phyloP scores from a whole-genome alignment of 2,113 vertebrate genomes.

The Donacobius atricapilla region DNA sequence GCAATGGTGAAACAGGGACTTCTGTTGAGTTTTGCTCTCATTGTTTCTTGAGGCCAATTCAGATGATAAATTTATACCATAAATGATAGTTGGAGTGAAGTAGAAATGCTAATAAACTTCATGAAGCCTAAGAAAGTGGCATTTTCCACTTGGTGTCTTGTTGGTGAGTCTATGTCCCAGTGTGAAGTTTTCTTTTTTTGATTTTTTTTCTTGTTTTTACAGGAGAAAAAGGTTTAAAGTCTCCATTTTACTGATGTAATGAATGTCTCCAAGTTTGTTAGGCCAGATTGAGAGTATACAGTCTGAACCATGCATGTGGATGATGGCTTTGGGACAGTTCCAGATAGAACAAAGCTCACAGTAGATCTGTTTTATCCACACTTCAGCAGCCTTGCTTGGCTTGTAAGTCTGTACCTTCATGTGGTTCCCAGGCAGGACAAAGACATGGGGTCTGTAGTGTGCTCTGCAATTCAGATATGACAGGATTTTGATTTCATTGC shows the following conservation, averaged over 20 bases:
- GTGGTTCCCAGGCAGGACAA: not conserved
- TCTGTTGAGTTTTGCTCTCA: not conserved
- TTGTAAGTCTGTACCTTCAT: fast-evolving
- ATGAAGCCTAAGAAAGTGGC: not conserved
- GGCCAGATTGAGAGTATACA: not conserved
- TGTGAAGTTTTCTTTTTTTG: not conserved
- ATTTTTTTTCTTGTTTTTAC: not conserved
- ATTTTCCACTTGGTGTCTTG: not conserved
- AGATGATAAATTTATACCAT: not conserved
- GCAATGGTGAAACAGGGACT: not conserved
- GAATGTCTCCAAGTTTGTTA: not conserved
- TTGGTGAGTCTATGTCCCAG: not conserved
- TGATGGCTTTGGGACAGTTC: not conserved
- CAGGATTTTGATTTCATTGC: not conserved
- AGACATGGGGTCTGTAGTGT: fast-evolving
- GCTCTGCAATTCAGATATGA: not conserved
- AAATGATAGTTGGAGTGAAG: not conserved
- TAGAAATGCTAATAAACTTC: not conserved
- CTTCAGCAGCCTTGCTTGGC: not conserved
- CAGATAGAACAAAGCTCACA: not conserved
- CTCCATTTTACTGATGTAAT: not conserved
- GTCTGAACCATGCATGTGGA: not conserved
- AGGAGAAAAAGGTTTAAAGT: not conserved
- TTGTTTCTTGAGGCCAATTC: not conserved
- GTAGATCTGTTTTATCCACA: not conserved